phyloP scores from a whole-genome alignment of 2,113 vertebrate species.

The Hippoglossus stenolepis region DNA sequence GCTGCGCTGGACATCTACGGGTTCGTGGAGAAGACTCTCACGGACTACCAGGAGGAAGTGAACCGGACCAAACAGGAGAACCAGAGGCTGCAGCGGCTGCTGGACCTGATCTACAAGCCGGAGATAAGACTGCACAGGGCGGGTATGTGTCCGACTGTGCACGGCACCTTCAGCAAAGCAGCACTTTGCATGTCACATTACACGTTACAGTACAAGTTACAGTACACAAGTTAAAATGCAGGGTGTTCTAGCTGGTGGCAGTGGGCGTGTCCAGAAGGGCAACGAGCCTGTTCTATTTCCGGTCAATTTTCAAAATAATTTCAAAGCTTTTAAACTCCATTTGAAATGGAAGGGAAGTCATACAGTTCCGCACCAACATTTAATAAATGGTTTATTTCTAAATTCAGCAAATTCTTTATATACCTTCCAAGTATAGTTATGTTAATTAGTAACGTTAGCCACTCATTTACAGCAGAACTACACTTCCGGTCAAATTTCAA shows the following conservation, averaged over 20 bases:
- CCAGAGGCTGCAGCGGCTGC: conserved; percentile 59
- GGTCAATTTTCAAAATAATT: not conserved
- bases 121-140: conserved; percentile 52
- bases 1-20: conserved; percentile 66
- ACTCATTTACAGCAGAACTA: not conserved
- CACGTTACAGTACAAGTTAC: not conserved
- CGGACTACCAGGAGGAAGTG: conserved; percentile 61
- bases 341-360: not conserved
- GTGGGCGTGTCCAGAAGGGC: too few species aligned
- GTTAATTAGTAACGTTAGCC: not conserved
- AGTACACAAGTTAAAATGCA: not conserved
- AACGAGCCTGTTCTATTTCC: not conserved
- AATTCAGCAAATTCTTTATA: too few species aligned
- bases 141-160: conserved; percentile 30
- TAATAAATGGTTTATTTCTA: not conserved
- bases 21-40: conserved; percentile 51
- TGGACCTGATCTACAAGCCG: conserved; percentile 60
- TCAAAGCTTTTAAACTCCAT: not conserved
- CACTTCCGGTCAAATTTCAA: not conserved
- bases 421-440: too few species aligned
- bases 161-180: not conserved
- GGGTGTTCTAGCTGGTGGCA: not conserved
- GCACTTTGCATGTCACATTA: not conserved
- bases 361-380: not conserved
- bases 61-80: conserved; percentile 55